These are phyloP conservation scores for Anableps anableps DNA, from an alignment of 2,797 vertebrate species.

Conservation along the genomic window DNA sequence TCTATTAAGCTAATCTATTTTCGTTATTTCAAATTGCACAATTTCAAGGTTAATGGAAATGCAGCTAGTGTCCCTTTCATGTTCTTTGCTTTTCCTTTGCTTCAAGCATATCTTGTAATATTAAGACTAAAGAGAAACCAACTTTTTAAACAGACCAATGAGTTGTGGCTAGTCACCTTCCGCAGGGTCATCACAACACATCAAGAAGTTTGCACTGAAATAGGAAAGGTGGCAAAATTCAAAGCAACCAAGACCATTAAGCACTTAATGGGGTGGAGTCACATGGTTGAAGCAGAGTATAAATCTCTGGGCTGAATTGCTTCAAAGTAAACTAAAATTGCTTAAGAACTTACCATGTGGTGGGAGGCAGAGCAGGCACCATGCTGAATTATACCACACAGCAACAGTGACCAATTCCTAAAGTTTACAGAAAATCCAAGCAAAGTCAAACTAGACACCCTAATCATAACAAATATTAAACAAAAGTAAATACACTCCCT, in stretches of 20 bases:
- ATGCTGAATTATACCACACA: no score
- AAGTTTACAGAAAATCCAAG: no score
- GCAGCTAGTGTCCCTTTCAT: not conserved
- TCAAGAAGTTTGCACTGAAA: not conserved
- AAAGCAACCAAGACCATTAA: not conserved
- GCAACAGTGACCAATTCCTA: no score
- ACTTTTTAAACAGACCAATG: not conserved
- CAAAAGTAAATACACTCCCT: no score
- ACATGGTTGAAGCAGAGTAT: not conserved
- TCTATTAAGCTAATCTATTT: no score
- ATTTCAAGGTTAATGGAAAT: no score
- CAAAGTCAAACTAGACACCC: no score
- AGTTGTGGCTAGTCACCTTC: not conserved
- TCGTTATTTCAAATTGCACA: no score
- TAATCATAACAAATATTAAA: no score
- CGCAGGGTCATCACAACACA: not conserved
- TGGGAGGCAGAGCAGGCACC: not conserved
- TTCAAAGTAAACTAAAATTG: not conserved
- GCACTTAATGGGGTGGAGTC: not conserved
- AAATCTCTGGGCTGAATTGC: not conserved
- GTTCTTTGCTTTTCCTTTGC: not conserved
- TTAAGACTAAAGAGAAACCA: not conserved
- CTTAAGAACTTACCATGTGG: not conserved
- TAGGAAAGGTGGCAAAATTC: not conserved
- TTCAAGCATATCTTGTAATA: not conserved